These are phyloP conservation scores for Geopemphigus sp. DNA, from an alignment of 1,140 invertebrate genomes.

Conservation along the genomic window DNA sequence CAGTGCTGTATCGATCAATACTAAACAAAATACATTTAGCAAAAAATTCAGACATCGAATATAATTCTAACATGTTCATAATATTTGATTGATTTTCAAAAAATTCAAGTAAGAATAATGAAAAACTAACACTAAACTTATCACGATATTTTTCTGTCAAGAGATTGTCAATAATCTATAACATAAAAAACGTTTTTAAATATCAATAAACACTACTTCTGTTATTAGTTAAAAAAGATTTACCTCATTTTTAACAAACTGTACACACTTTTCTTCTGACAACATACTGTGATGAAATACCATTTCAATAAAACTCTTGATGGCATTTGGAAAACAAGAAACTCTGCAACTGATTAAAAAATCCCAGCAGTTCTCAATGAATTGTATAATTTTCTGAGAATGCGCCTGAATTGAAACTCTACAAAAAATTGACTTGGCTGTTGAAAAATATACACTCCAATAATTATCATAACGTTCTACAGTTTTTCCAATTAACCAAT, in stretches of 20 bases:
- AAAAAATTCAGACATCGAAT: slow-evolving; percentile 12
- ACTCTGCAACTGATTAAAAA: slow-evolving; percentile 25
- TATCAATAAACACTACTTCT: background rate
- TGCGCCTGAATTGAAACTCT: background rate
- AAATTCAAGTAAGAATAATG: slow-evolving; percentile 14
- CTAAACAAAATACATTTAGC: slow-evolving; percentile 27
- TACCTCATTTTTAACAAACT: slow-evolving; percentile 18
- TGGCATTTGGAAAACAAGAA: slow-evolving; percentile 24
- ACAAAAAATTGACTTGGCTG: background rate
- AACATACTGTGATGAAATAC: slow-evolving; percentile 16
- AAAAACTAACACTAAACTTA: slow-evolving; percentile 44
- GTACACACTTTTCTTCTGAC: slow-evolving; percentile 3
- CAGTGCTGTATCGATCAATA: slow-evolving; percentile 39
- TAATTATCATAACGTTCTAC: slow-evolving; percentile 1
- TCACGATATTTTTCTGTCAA: slow-evolving; percentile 14
- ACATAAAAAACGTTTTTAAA: background rate
- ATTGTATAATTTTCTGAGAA: background rate
- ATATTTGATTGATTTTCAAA: background rate
- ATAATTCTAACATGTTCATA: slow-evolving; percentile 2
- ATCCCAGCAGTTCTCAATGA: slow-evolving; percentile 23
- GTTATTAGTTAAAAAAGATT: background rate
- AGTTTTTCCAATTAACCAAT: slow-evolving; percentile 30
- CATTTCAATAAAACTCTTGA: slow-evolving; percentile 36
- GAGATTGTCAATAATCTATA: slow-evolving; percentile 21
- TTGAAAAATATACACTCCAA: slow-evolving; percentile 29